phyloP scores from a whole-genome alignment of 2,797 vertebrate species.

The Echeneis naucrates region DNA sequence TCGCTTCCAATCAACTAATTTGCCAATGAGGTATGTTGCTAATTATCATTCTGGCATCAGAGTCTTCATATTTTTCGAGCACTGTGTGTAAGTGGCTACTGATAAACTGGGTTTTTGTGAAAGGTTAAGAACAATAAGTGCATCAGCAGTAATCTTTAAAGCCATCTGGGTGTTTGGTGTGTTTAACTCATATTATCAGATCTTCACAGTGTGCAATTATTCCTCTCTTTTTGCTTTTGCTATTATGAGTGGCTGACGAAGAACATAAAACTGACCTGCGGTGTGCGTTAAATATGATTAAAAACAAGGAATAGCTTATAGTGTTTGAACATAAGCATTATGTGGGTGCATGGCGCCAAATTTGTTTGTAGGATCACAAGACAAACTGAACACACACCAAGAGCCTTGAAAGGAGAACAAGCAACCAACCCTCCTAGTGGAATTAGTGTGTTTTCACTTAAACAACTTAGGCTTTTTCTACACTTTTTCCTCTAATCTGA shows the following conservation, averaged over 20 bases:
- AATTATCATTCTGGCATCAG: conserved; percentile 38
- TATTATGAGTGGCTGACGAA: conserved; percentile 37
- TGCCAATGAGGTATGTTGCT: conserved; percentile 22
- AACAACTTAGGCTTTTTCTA: conserved; percentile 64
- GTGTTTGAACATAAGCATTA: conserved; percentile 17
- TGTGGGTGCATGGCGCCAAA: conserved; percentile 15
- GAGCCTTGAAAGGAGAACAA: conserved; percentile 43
- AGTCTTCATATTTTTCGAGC: conserved; percentile 14
- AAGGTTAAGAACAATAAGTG: conserved; percentile 13
- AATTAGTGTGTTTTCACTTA: conserved; percentile 60
- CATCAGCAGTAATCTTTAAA: conserved; percentile 20
- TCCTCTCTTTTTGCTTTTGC: conserved; percentile 18
- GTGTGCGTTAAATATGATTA: conserved; percentile 35
- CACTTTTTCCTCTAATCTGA: conserved; percentile 58
- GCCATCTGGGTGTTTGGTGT: background rate
- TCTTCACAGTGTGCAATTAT: conserved; percentile 14
- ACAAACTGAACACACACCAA: conserved; percentile 34
- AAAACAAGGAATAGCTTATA: conserved; percentile 26
- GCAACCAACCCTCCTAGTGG: conserved; percentile 61
- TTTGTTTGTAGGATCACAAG: conserved; percentile 43
- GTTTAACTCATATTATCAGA: conserved; percentile 18
- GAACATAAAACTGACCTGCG: conserved; percentile 25
- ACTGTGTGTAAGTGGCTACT: background rate
- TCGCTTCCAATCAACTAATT: conserved; percentile 46
- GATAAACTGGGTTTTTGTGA: background rate